phyloP scores from a whole-genome alignment of 2,888 invertebrate species.

The Drosophila dives region DNA sequence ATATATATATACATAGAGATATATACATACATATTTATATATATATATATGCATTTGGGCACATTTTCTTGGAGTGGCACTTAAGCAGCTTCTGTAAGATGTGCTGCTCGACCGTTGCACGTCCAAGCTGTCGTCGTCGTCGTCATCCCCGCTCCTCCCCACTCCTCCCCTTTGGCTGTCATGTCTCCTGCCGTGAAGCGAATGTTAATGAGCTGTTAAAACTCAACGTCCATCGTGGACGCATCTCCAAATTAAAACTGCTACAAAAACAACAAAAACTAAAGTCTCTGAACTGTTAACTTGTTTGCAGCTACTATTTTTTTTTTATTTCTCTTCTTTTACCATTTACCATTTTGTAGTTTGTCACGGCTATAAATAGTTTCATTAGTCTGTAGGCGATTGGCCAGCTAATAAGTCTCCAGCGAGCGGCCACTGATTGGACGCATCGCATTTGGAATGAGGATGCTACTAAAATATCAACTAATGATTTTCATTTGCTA shows the following conservation, averaged over 20 bases:
- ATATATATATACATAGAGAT: conserved; percentile 26
- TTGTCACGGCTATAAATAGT: conserved; percentile 64
- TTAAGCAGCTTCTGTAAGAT: conserved; percentile 75
- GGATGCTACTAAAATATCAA: background rate
- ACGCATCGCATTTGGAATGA: conserved; percentile 12
- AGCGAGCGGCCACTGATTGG: conserved; percentile 45
- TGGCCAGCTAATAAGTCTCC: conserved; percentile 32
- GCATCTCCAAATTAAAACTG: conserved; percentile 60
- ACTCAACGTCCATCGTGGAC: conserved; percentile 38
- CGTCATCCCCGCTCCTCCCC: background rate
- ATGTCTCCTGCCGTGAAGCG: conserved; percentile 57
- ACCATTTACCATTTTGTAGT: conserved; percentile 35
- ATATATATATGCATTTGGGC: conserved; percentile 50
- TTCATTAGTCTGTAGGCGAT: conserved; percentile 57
- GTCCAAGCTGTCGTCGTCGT: conserved; percentile 40
- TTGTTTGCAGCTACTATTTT: conserved; percentile 26
- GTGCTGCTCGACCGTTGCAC: conserved; percentile 34
- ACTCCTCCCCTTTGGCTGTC: conserved; percentile 23
- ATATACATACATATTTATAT: conserved; percentile 19
- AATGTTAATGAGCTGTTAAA: conserved; percentile 76
- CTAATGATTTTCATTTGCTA: conserved; percentile 44
- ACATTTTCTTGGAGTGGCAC: conserved; percentile 57
- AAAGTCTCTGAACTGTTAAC: conserved; percentile 29
- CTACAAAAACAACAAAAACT: conserved; percentile 21
- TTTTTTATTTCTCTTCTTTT: background rate